Evolutionary conservation across 2,113 vertebrate species (phyloP), one percentile per base, ranked within the genome.

Genomic region (Charina bottae): DNA sequence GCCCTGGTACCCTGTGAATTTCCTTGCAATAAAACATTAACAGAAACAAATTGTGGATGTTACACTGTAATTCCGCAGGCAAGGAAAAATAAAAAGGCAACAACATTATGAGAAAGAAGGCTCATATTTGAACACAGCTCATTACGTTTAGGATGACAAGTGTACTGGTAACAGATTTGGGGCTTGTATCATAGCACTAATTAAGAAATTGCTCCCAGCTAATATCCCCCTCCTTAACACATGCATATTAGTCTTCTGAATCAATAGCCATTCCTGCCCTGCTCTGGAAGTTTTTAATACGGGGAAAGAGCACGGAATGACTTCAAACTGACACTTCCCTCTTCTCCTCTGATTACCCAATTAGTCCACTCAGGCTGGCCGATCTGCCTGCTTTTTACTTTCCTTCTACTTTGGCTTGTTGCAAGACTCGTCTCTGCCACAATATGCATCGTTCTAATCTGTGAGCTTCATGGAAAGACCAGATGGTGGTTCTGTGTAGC

Each of bases 11-110:
- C 72, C 72, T 78, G 72, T 78, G 42, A 21, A 78, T 78, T 42
- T 78, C 72, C 33, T 78, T 78, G 72, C 72, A 78, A 78, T 78
- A 78, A 78, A 78, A 78, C 72, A 78, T 78, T 78, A 78, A 78
- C 33, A 78, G 72, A 78, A 78, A 78, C 72, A 78, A 78, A 78
- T 42, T 8, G 17, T 78, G 68, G 68, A 78, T 7, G 33, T 78
- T 78, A 21, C 72, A 37, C 72, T 42, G 33, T 33, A 78, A 78
- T 78, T 78, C 72, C 33, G 33, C 33, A 78, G 72, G 72, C 72
- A 78, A 78, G 72, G 72, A 21, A 10, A 37, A 78, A 78, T 21
- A 78, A 78, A 78, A 26, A 62, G 37, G 72, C 72, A 78, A 42
- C 72, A 78, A 42, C 72, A 78, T 37, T 78, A 78, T 42, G 72